Evolutionary conservation across 2,797 vertebrate genomes (phyloP), one percentile per base, ranked within the genome.

Genomic region (Dendrocincla tyrannina): DNA sequence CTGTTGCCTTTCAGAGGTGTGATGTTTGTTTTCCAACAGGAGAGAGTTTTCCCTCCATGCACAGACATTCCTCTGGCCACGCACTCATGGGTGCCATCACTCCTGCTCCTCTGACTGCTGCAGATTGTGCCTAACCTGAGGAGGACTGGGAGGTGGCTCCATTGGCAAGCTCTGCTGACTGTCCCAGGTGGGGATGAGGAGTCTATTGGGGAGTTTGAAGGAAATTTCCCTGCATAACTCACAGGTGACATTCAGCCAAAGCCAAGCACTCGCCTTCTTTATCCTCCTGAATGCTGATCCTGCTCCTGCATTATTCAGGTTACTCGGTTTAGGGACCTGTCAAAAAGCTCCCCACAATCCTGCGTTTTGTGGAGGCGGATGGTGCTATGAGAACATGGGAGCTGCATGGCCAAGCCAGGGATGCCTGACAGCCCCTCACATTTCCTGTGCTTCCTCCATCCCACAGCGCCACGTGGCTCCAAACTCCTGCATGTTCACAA

Each of bases 1-100:
- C 46, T 94, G 73, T 24, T 84, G 77, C 81, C 86, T 88, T 95
- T 89, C 30, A 79, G 93, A 95, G 78, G 68, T 1, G 2, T 82
- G 33, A 77, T 66, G 53, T 93, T 97, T 96, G 55, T 89, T 97
- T 95, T 95, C 83, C 94, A 88, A 22, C 6, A 49, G 55, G 69
- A 96, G 50, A 85, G 85, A 89, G 17, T n/a, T 95, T 91, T 4
- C 62, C 35, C 52, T 9, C 11, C 39, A 6, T 8, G 19, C 25
- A 42, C 14, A 70, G 72, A 70, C 33, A 58, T 46, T 59, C 63
- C 63, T 67, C 58, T 80, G 55, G 62, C 75, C 83, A 9, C 3
- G 30, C n/a, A 66, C 62, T 78, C 18, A 0, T 16, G n/a, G 32
- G 33, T 53, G 62, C 47, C 55, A 83, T 32, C 58, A 19, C 50